These are phyloP conservation scores for Anolis sagrei DNA, from an alignment of 2,113 vertebrate species.

Conservation along the genomic window DNA sequence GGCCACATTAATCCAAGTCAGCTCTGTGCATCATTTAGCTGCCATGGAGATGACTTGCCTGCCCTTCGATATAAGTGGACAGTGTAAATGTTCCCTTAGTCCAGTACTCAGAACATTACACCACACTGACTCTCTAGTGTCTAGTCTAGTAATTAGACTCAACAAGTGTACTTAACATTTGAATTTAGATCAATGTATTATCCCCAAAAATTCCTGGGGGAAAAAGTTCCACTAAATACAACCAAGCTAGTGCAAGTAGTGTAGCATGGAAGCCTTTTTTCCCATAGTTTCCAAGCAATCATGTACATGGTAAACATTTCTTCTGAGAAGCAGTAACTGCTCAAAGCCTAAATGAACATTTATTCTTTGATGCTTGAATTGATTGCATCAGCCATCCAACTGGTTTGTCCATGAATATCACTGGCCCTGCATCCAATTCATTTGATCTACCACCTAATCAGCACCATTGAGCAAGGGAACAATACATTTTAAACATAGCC, in stretches of 20 bases:
- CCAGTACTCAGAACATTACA: too few species aligned
- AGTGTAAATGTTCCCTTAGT: too few species aligned
- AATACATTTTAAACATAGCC: slow-evolving; percentile 54
- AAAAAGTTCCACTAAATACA: neutral
- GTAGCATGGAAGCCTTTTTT: neutral
- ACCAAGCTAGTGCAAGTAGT: neutral
- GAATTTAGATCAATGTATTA: neutral
- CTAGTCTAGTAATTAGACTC: too few species aligned
- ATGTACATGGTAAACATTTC: neutral
- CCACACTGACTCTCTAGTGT: too few species aligned
- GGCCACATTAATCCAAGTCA: too few species aligned
- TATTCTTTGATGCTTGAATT: slow-evolving; percentile 26
- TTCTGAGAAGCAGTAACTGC: neutral
- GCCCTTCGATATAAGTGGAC: too few species aligned
- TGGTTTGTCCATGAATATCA: slow-evolving; percentile 44
- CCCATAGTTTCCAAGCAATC: neutral
- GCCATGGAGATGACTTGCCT: too few species aligned
- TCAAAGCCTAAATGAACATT: slow-evolving; percentile 1
- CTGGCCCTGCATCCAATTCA: slow-evolving; percentile 32
- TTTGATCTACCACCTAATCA: slow-evolving; percentile 63
- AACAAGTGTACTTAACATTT: too few species aligned
- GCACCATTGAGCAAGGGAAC: slow-evolving; percentile 57
- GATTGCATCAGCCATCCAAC: slow-evolving; percentile 53
- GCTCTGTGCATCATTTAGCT: too few species aligned
- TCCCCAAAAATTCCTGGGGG: neutral